Percentiles rank a stretch among this genome's conserved stretches.
phyloP scores from a whole-genome alignment of 2,888 invertebrate genomes.

The Macrosiphum euphorbiae region DNA sequence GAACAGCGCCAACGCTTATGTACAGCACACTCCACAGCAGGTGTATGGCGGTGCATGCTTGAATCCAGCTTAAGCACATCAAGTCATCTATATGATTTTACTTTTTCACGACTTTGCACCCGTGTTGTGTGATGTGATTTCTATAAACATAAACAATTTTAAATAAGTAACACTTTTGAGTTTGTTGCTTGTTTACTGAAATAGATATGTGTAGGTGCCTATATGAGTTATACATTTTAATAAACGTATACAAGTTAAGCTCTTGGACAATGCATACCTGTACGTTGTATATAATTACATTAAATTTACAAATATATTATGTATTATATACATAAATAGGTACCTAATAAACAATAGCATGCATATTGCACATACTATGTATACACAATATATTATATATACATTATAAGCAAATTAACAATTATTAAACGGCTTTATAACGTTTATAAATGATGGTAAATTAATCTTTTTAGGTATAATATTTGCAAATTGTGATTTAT shows the following conservation, averaged over 20 bases:
- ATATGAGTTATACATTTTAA: neutral
- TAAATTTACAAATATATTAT: neutral
- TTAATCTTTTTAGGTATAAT: neutral
- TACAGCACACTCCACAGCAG: slow-evolving; percentile 73
- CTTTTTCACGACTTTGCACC: slow-evolving; percentile 47
- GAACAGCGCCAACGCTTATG: slow-evolving; percentile 72
- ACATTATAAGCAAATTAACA: neutral
- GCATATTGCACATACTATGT: neutral
- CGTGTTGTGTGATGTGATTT: slow-evolving; percentile 20
- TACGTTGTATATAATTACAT: neutral
- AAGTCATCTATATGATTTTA: slow-evolving; percentile 65
- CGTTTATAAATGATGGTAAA: neutral
- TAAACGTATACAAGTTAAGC: neutral
- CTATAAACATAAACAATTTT: neutral
- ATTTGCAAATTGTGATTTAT: slow-evolving; percentile 8
- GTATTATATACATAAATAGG: neutral
- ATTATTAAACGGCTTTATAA: neutral
- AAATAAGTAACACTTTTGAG: neutral
- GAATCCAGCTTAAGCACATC: slow-evolving; percentile 68
- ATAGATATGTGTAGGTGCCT: neutral
- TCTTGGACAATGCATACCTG: neutral
- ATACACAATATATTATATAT: neutral
- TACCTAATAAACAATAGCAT: neutral
- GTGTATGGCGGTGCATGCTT: slow-evolving; percentile 69
- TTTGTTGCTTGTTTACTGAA: neutral